Conservation (phyloP, 2,888 invertebrate genomes). For the Plagodis dolabraria region DNA sequence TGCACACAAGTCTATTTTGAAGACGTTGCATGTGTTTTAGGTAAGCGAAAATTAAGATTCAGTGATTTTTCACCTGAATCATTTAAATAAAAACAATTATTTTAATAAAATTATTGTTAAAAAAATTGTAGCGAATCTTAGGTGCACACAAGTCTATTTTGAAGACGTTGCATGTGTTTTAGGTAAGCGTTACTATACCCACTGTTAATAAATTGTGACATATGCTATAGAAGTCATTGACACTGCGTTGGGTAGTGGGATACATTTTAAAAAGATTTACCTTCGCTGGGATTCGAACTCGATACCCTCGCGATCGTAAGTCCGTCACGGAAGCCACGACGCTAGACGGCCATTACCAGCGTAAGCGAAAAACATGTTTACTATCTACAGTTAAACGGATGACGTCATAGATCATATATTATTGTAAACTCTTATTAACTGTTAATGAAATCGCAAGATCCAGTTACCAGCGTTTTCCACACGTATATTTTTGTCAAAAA, state of each 20-base stretch:
- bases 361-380: neutral
- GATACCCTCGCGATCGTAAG: slow-evolving; percentile 15
- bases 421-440: no score
- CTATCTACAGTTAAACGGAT: neutral
- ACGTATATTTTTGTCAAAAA: no score
- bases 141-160: slow-evolving; percentile 69
- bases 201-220: slow-evolving; percentile 52
- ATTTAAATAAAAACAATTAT: no score
- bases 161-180: slow-evolving; percentile 68
- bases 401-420: neutral
- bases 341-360: neutral
- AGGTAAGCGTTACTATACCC: slow-evolving; percentile 65
- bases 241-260: slow-evolving; percentile 69
- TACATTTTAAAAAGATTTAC: slow-evolving; percentile 2
- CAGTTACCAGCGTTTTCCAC: no score
- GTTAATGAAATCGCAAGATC: no score
- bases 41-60: no score
- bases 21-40: no score
- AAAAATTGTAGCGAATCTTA: slow-evolving; percentile 61
- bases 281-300: slow-evolving; percentile 24
- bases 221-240: slow-evolving; percentile 47
- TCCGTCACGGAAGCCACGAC: slow-evolving; percentile 5
- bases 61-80: no score
- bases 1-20: no score
- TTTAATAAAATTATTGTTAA: neutral